These are phyloP conservation scores for Squalus acanthias DNA, from an alignment of 2,797 vertebrate genomes.

Conservation along the genomic window DNA sequence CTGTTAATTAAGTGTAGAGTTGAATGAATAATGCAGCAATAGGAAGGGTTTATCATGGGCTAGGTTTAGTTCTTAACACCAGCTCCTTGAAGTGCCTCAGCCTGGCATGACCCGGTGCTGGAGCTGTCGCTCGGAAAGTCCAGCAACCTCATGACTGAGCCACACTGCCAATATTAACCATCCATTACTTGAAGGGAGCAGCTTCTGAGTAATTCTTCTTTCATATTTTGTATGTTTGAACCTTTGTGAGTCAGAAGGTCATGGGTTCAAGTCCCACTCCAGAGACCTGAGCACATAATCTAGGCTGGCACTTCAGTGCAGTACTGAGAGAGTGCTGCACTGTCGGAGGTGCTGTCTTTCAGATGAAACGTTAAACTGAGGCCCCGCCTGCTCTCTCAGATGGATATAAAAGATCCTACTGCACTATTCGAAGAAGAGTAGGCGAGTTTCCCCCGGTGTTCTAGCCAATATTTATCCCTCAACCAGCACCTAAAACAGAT, in stretches of 20 bases:
- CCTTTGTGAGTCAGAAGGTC: not conserved
- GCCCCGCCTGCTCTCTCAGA: not conserved
- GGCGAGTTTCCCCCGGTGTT: not conserved
- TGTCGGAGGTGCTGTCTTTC: not conserved
- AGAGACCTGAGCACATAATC: not conserved
- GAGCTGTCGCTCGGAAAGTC: not conserved
- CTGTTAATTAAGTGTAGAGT: not conserved
- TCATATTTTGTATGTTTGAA: not conserved
- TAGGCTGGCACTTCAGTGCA: not conserved
- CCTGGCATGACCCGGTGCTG: not conserved
- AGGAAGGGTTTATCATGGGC: not conserved
- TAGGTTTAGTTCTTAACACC: not conserved
- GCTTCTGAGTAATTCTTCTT: not conserved
- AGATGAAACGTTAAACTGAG: not conserved
- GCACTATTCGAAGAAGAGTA: not conserved
- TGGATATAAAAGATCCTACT: not conserved
- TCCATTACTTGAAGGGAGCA: not conserved
- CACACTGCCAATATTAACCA: not conserved
- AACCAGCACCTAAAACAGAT: not conserved
- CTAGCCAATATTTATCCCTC: not conserved
- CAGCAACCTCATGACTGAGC: not conserved
- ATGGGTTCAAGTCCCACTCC: not conserved
- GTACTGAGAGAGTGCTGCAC: not conserved
- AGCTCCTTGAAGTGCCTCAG: not conserved
- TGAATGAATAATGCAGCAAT: not conserved